Conservation (phyloP, 2,113 vertebrate species). For the Otis tarda region DNA sequence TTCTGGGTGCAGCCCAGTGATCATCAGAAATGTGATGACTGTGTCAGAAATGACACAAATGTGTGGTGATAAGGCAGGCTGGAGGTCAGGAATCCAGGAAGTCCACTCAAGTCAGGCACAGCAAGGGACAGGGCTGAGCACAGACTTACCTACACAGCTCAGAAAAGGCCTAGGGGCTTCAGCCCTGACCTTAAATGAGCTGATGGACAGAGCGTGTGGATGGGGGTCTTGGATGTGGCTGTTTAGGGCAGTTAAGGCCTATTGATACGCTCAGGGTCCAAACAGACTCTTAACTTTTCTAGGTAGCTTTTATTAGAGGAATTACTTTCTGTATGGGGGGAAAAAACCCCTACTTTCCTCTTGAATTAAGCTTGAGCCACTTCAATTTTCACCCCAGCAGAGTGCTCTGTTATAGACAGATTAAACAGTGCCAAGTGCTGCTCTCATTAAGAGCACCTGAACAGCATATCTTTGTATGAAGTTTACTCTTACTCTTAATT, state of each 20-base stretch:
- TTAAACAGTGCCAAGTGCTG: conserved; percentile 5
- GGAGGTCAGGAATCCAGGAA: neutral
- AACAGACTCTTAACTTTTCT: neutral
- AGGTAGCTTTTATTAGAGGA: neutral
- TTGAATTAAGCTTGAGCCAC: neutral
- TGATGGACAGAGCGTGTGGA: neutral
- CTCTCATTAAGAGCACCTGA: conserved; percentile 32
- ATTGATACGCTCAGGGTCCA: neutral
- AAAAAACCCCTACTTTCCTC: neutral
- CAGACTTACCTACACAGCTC: neutral
- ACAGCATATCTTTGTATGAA: neutral
- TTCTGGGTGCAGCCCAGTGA: neutral
- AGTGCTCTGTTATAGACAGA: neutral
- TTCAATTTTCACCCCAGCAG: conserved; percentile 31
- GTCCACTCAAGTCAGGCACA: neutral
- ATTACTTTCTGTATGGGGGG: neutral
- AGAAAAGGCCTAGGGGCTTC: neutral
- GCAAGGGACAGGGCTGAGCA: neutral
- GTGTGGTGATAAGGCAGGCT: neutral
- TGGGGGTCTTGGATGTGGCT: neutral
- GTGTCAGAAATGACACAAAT: neutral
- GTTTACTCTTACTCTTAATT: conserved; percentile 33
- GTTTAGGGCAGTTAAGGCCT: neutral
- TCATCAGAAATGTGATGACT: conserved; percentile 23
- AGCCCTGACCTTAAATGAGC: neutral